Evolutionary conservation across 1,140 invertebrate species (phyloP), one percentile per base, ranked within the genome.

Genomic region (Drosophila persimilis): DNA sequence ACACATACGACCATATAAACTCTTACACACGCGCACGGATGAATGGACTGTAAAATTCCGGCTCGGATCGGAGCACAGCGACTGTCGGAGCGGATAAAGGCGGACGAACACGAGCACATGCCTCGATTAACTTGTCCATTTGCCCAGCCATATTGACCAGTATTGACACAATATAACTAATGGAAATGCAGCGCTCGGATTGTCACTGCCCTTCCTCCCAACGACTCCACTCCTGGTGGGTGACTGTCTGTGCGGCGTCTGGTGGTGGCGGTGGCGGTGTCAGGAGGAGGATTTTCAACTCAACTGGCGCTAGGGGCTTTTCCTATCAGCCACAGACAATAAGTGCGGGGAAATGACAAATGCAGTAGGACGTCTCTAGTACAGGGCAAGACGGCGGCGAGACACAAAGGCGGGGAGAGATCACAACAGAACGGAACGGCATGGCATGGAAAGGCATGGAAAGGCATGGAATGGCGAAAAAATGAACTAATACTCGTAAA

Each of bases 401-500:
- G 24, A 5, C 20, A 45, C 54, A 55, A 45, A 24, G 53, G 50
- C 53, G 24, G 44, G 20, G 50, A 53, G 24, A 47, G 20, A 46
- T 6, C 46, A 54, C 45, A 65, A 51, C 48, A 58, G 52, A 55
- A 52, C 20, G 20, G 20, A 20, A 20, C 20, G 20, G 20, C 20
- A 20, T 20, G 20, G 20, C 20, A 20, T 71, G 48, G 52, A 66
- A 63, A 48, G 43, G 45, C 43, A 66, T 35, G 54, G 61, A 67
- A 59, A 58, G 78, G 66, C 76, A 67, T 64, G 64, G 59, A 73
- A 45, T 67, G 63, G 62, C 52, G 62, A 55, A 50, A 54, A 65
- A 64, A 50, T 78, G 83, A 79, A 79, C 75, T 88, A 86, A 83
- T 88, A 79, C 75, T 88, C 88, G 83, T 79, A 88, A 86, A 86